phyloP scores from a whole-genome alignment of 2,797 vertebrate species.

The Phoeniculus purpureus region DNA sequence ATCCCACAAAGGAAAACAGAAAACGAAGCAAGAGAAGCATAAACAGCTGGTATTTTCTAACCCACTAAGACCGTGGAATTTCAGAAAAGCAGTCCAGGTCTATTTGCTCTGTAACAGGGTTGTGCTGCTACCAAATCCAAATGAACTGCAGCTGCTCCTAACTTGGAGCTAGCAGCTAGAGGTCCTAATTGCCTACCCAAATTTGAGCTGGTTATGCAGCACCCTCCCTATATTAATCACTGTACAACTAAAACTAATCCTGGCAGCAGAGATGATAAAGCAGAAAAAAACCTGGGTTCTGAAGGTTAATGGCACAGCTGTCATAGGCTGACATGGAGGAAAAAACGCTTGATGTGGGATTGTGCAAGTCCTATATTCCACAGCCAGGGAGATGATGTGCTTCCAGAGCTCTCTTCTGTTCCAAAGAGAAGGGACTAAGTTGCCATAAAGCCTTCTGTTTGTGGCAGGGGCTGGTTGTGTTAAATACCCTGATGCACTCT shows the following conservation, averaged over 20 bases:
- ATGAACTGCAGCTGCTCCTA: conserved; percentile 31
- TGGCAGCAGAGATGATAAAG: conserved; percentile 52
- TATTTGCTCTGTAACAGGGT: conserved; percentile 1
- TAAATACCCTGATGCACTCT: background rate
- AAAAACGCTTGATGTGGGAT: background rate
- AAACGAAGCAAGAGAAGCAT: background rate
- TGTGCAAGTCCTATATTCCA: background rate
- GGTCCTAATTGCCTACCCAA: conserved; percentile 70
- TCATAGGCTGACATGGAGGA: background rate
- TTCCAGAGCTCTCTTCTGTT: background rate
- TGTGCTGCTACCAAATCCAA: conserved; percentile 45
- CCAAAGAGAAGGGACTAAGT: background rate
- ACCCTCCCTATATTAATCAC: conserved; percentile 66
- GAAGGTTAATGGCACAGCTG: conserved; percentile 60
- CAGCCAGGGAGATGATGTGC: background rate
- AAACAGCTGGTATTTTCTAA: conserved; percentile 25
- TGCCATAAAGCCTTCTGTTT: background rate
- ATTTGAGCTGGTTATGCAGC: conserved; percentile 58
- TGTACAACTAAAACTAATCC: conserved; percentile 68
- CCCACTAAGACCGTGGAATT: background rate
- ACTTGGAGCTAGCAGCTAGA: conserved; percentile 34
- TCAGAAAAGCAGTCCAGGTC: conserved; percentile 26
- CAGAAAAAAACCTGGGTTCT: background rate
- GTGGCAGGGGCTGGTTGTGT: background rate
- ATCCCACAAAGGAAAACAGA: conserved; percentile 21